phyloP scores from a whole-genome alignment of 2,113 vertebrate species.

The Microtus richardsoni region DNA sequence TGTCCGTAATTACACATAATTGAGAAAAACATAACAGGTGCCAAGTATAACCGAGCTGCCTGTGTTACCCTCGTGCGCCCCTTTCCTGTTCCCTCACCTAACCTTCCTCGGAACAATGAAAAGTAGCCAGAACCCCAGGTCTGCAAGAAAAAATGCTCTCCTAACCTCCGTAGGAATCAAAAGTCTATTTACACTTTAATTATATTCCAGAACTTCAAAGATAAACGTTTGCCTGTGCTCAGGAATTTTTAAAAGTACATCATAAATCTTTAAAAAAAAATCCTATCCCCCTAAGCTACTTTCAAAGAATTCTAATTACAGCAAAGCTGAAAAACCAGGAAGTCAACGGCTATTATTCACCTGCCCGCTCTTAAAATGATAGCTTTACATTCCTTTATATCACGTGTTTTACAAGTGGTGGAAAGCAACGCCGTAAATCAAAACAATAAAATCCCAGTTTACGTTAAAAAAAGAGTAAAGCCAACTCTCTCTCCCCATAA shows the following conservation, averaged over 20 bases:
- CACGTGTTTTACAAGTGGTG: constrained; percentile 56
- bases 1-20: background rate
- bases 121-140: background rate
- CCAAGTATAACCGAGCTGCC: background rate
- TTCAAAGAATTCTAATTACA: constrained; percentile 65
- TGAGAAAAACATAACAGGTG: background rate
- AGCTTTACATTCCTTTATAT: constrained; percentile 54
- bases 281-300: constrained; percentile 53
- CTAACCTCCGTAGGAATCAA: constrained; percentile 8
- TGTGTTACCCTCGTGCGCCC: background rate
- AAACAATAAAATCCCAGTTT: constrained; percentile 38
- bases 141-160: constrained; percentile 25
- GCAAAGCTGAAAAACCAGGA: constrained; percentile 53
- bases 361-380: constrained; percentile 58
- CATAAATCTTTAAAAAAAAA: constrained; percentile 68
- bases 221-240: constrained; percentile 69
- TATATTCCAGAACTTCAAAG: constrained; percentile 76
- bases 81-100: background rate
- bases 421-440: constrained; percentile 60
- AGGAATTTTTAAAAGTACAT: constrained; percentile 60
- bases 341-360: constrained; percentile 59
- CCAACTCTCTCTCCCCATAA: background rate
- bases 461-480: background rate
- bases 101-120: background rate
- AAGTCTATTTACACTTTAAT: constrained; percentile 64